Percentiles rank a stretch among this genome's conserved stretches.
Evolutionary conservation across 2,888 invertebrate genomes (phyloP).

Genomic region (Leptogaster cylindrica): DNA sequence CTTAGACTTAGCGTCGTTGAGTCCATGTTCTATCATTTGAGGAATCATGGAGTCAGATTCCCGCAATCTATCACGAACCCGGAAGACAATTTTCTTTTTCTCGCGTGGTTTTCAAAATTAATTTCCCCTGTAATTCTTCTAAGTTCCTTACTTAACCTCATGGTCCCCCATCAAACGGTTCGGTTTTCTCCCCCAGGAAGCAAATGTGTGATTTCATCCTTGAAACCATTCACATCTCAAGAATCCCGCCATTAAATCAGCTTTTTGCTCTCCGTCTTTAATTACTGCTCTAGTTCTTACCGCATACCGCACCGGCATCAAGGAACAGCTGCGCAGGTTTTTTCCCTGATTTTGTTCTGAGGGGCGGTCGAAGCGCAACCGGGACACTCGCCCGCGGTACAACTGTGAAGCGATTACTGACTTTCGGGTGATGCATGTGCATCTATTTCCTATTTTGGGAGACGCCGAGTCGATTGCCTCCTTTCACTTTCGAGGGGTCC

Average conservation of each 20-base stretch:
- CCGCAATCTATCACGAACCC: no score
- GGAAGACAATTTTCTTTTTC: no score
- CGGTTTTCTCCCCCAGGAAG: no score
- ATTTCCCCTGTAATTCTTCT: no score
- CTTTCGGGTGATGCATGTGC: slow-evolving; percentile 2
- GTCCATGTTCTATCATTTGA: no score
- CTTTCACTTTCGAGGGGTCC: slow-evolving; percentile 18
- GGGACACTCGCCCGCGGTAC: not conserved
- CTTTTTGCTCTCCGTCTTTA: slow-evolving; percentile 18
- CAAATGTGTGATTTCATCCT: no score
- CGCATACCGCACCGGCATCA: not conserved
- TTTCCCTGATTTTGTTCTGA: not conserved
- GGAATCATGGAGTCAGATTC: no score
- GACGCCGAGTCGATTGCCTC: not conserved
- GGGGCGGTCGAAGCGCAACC: not conserved
- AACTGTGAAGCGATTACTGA: slow-evolving; percentile 4
- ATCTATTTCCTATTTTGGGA: slow-evolving; percentile 18
- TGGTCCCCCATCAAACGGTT: no score
- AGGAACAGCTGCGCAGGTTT: slow-evolving; percentile 19
- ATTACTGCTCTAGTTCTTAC: slow-evolving; percentile 19
- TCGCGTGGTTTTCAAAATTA: no score
- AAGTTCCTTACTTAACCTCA: no score
- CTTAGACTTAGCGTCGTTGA: no score
- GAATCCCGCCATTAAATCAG: not conserved
- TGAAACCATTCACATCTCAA: no score